Evolutionary conservation across 2,113 vertebrate genomes (phyloP).

Genomic region (Lontra canadensis): DNA sequence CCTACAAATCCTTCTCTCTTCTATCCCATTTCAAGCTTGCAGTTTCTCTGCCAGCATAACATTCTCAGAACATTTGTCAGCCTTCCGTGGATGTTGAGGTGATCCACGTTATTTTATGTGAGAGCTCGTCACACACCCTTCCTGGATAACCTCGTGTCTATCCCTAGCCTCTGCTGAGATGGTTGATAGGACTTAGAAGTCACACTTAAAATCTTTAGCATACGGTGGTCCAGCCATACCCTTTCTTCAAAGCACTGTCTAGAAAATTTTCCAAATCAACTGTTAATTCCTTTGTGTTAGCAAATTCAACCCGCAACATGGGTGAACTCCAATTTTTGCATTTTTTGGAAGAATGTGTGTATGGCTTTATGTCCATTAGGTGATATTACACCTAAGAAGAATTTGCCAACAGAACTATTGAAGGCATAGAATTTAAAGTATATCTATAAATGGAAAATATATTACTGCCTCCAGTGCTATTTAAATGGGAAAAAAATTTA

Average conservation of each 20-base stretch:
- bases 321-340: neutral
- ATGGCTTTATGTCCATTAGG: neutral
- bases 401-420: neutral
- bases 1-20: neutral
- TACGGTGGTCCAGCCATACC: neutral
- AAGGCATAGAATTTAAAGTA: slow-evolving; percentile 9
- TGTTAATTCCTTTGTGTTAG: neutral
- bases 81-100: neutral
- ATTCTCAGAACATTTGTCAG: neutral
- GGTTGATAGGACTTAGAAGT: neutral
- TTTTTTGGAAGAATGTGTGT: neutral
- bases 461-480: neutral
- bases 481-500: neutral
- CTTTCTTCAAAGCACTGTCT: neutral
- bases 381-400: neutral
- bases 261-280: neutral
- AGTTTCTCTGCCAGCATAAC: neutral
- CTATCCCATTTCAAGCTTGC: neutral
- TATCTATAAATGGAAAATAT: neutral
- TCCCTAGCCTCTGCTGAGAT: neutral
- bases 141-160: neutral
- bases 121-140: neutral
- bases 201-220: neutral
- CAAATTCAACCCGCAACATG: neutral
- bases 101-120: neutral